Conservation (phyloP, 2,113 vertebrate species). For the Nesogale talazaci region DNA sequence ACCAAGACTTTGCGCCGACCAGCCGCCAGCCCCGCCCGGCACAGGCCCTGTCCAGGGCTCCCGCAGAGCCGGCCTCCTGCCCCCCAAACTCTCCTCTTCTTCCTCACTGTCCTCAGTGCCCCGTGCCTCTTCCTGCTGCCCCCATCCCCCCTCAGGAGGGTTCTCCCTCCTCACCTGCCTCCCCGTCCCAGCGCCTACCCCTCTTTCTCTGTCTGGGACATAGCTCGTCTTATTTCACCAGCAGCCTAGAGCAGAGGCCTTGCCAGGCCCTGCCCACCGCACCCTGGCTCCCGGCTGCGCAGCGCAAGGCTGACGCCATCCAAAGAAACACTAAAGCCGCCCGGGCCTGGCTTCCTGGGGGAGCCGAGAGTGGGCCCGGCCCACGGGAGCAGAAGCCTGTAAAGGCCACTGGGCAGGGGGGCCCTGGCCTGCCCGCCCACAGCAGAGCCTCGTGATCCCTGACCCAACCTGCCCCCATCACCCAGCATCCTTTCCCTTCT, state of each 20-base stretch:
- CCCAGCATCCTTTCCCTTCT: background rate
- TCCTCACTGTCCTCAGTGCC: background rate
- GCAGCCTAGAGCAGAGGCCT: constrained; percentile 48
- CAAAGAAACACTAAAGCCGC: constrained; percentile 75
- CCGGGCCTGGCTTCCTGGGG: constrained; percentile 38
- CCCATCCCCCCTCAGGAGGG: background rate
- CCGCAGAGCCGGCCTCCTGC: background rate
- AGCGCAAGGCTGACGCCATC: constrained; percentile 41
- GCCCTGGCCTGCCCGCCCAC: background rate
- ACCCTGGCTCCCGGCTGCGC: background rate
- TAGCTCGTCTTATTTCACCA: constrained; percentile 59
- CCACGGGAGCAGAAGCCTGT: background rate
- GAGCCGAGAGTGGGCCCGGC: background rate
- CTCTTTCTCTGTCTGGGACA: background rate
- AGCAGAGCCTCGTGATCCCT: background rate
- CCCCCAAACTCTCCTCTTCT: background rate
- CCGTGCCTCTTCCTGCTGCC: background rate
- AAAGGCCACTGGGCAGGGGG: background rate
- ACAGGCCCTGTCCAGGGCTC: background rate
- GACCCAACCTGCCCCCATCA: background rate
- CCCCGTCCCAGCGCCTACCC: background rate
- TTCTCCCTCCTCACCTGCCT: background rate
- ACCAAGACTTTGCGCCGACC: background rate
- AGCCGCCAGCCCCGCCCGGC: background rate
- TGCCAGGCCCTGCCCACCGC: background rate